A percentile compares a stretch with the other conserved stretches of the same genome.
Evolutionary conservation across 2,888 invertebrate genomes (phyloP).

Genomic region (Rutpela maculata): DNA sequence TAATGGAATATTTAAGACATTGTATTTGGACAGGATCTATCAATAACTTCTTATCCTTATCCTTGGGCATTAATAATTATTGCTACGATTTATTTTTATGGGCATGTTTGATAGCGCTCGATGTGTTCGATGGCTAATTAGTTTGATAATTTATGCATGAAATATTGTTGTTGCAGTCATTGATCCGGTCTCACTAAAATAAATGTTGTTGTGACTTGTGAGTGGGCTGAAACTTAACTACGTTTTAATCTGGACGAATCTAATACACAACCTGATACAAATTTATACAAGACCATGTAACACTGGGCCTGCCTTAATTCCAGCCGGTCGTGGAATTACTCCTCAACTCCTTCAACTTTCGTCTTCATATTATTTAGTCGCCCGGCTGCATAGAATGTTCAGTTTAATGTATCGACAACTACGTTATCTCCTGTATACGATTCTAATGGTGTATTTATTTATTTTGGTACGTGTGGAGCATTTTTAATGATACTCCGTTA

Average conservation of each 20-base stretch:
- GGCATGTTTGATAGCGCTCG: conserved; percentile 56
- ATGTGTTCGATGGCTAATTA: conserved; percentile 62
- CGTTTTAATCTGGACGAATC: conserved; percentile 74
- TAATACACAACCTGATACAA: conserved; percentile 73
- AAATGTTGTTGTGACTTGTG: conserved; percentile 56
- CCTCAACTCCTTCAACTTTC: conserved; percentile 36
- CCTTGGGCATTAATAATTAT: conserved; percentile 37
- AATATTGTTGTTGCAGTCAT: conserved; percentile 62
- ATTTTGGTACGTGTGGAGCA: conserved; percentile 70
- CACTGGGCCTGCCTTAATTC: conserved; percentile 70
- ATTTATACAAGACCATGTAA: conserved; percentile 73
- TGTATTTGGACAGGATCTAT: conserved; percentile 42
- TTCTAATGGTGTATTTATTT: conserved; percentile 74
- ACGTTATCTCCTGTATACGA: conserved; percentile 72
- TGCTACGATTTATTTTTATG: conserved; percentile 58
- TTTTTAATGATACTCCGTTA: conserved; percentile 67
- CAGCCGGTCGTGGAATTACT: conserved; percentile 60
- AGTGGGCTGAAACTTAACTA: conserved; percentile 73
- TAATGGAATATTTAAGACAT: conserved; percentile 40
- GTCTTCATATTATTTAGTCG: conserved; percentile 38
- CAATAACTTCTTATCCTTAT: conserved; percentile 42
- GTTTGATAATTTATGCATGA: conserved; percentile 62
- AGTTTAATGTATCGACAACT: conserved; percentile 74
- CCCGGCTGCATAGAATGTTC: conserved; percentile 69
- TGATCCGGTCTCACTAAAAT: conserved; percentile 60